Conservation (phyloP, 2,797 vertebrate species). For the Pantherophis alleghaniensis region DNA sequence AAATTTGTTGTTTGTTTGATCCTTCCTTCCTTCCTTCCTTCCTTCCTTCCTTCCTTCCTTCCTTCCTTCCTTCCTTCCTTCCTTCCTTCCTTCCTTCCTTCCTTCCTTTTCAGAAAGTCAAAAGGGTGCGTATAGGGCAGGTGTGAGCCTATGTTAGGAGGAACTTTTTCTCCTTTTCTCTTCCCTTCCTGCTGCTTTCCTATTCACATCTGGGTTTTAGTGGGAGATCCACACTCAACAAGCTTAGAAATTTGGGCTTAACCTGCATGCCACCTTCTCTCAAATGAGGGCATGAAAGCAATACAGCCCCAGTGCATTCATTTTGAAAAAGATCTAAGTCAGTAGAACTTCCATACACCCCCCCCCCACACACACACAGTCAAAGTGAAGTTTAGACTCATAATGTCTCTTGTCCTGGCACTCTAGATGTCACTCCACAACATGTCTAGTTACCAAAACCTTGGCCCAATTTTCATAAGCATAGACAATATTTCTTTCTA, state of each 20-base stretch:
- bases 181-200: too few relatives aligned
- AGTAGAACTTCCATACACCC: not conserved
- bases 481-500: not conserved
- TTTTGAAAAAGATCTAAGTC: too few relatives aligned
- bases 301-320: not conserved
- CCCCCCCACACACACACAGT: accelerated
- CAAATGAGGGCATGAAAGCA: not conserved
- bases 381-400: not conserved
- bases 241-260: not conserved
- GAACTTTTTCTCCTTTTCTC: too few relatives aligned
- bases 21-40: too few relatives aligned
- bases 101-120: not conserved
- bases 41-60: too few relatives aligned
- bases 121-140: not conserved
- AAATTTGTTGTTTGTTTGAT: too few relatives aligned
- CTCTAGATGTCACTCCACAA: not conserved
- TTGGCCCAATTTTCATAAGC: not conserved
- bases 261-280: not conserved
- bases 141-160: too few relatives aligned
- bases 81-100: too few relatives aligned
- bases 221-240: not conserved
- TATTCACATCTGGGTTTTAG: not conserved
- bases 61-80: too few relatives aligned
- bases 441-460: not conserved
- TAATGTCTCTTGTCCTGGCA: too few relatives aligned